phyloP scores from a whole-genome alignment of 2,113 vertebrate species.

The Procavia capensis region DNA sequence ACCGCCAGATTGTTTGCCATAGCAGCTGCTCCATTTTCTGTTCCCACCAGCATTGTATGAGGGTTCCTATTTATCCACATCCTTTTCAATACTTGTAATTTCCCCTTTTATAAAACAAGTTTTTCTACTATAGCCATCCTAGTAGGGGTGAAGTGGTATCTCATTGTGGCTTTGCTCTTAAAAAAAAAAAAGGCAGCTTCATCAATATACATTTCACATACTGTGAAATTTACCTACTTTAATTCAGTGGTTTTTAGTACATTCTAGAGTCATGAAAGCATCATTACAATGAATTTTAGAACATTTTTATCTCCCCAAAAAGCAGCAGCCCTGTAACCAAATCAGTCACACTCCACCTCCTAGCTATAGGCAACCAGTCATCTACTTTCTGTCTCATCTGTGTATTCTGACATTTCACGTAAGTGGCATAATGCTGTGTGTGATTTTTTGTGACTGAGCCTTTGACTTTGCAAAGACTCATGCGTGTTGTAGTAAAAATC shows the following conservation, averaged over 20 bases:
- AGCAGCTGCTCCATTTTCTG: not conserved
- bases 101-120: too few relatives aligned
- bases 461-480: slow-evolving; percentile 13
- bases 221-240: not conserved
- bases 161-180: too few relatives aligned
- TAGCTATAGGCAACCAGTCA: not conserved
- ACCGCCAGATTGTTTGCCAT: not conserved
- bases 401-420: not conserved
- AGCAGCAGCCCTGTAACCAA: not conserved
- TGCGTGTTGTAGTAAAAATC: not conserved
- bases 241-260: slow-evolving; percentile 26
- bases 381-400: slow-evolving; percentile 9
- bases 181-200: not conserved
- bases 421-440: not conserved
- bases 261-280: not conserved
- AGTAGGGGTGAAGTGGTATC: not conserved
- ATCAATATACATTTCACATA: not conserved
- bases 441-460: not conserved
- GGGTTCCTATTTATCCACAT: not conserved
- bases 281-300: slow-evolving; percentile 13
- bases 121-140: not conserved
- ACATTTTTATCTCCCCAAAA: not conserved
- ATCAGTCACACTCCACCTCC: not conserved
- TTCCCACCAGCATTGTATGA: too few relatives aligned
- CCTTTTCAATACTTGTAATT: not conserved